Conservation (phyloP, 2,888 invertebrate genomes). For the Leptarthrus brevirostris region DNA sequence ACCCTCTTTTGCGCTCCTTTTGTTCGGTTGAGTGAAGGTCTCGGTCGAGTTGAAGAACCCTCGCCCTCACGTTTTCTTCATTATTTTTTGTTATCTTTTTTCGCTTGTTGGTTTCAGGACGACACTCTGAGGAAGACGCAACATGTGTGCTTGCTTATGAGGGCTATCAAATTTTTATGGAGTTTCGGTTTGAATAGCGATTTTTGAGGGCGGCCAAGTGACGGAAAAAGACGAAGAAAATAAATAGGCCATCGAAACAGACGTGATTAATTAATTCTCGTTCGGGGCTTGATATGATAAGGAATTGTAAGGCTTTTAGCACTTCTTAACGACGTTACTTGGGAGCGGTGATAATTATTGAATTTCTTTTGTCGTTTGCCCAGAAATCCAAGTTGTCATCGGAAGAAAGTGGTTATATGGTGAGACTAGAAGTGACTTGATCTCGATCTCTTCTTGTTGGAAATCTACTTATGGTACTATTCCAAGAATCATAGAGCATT, state of each 20-base stretch:
- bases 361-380: no score
- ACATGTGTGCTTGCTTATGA: background rate
- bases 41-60: background rate
- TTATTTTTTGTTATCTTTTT: background rate
- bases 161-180: background rate
- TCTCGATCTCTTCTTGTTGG: no score
- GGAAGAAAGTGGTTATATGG: no score
- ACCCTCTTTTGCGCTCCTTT: background rate
- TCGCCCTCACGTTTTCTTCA: background rate
- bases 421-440: no score
- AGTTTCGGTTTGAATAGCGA: background rate
- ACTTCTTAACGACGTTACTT: no score
- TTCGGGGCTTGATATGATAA: background rate
- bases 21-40: background rate
- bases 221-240: background rate
- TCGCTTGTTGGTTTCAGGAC: background rate
- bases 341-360: no score
- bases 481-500: no score
- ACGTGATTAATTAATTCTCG: background rate
- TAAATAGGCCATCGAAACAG: background rate
- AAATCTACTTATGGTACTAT: no score
- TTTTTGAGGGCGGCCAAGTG: background rate
- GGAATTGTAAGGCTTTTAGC: no score
- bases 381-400: no score
- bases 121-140: background rate